Conservation (phyloP, 2,888 invertebrate species). For the Eupithecia pulchellata region DNA sequence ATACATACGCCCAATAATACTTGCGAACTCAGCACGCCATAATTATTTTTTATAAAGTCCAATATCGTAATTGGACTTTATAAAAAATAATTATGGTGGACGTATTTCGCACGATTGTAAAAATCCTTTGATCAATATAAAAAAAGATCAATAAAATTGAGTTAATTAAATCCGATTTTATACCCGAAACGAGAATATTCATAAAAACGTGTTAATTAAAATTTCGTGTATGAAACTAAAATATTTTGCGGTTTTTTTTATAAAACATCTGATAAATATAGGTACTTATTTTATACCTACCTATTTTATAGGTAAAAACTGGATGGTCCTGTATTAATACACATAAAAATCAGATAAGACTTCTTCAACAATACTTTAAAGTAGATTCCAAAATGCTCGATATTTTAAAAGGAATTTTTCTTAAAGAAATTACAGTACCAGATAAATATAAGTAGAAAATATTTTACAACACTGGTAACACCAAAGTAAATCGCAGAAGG, state of each 20-base stretch:
- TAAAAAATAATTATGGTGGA: not conserved
- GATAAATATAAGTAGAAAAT: too few species aligned
- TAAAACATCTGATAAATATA: conserved; percentile 46
- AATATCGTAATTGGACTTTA: too few species aligned
- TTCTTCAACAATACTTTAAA: too few species aligned
- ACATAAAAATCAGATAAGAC: too few species aligned
- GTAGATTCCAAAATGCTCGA: too few species aligned
- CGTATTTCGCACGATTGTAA: conserved; percentile 38
- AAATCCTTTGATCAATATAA: conserved; percentile 44
- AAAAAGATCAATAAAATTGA: conserved; percentile 35
- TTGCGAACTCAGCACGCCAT: too few species aligned
- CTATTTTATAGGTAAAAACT: not conserved
- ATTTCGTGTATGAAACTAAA: conserved; percentile 27
- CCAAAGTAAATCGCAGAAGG: too few species aligned
- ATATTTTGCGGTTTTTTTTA: conserved; percentile 16
- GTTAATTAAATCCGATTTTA: conserved; percentile 40
- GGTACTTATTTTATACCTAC: not conserved
- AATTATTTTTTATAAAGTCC: too few species aligned
- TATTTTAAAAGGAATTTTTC: too few species aligned
- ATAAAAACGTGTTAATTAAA: conserved; percentile 47
- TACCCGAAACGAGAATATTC: conserved; percentile 2
- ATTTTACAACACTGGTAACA: too few species aligned
- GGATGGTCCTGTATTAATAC: not conserved
- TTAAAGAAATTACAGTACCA: too few species aligned
- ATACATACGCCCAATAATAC: too few species aligned